Percentiles rank a stretch among this genome's conserved stretches.
Conservation (phyloP, 2,113 vertebrate genomes). For the Syrrhaptes paradoxus region DNA sequence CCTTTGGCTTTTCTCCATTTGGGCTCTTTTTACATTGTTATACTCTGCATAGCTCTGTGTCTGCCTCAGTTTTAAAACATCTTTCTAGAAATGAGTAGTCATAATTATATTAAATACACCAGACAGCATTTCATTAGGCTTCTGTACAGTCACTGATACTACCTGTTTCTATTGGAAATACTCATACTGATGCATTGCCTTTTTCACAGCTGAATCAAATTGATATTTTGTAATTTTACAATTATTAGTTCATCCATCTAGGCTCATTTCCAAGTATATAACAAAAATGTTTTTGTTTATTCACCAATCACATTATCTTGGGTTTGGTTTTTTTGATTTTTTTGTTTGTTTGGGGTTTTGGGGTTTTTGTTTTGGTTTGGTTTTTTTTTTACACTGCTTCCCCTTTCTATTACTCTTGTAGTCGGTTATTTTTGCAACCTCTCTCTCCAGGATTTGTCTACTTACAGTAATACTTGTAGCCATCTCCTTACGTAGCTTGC, state of each 20-base stretch:
- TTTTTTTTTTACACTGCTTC: background rate
- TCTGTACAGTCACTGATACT: background rate
- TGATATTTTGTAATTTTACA: background rate
- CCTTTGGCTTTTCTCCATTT: background rate
- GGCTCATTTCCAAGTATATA: background rate
- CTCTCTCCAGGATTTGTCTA: background rate
- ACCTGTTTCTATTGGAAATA: background rate
- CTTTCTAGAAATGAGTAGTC: background rate
- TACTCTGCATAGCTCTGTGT: background rate
- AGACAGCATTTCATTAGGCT: background rate
- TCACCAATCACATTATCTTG: background rate
- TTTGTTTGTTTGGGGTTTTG: too few relatives aligned
- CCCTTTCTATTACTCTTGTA: background rate
- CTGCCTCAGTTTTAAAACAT: background rate
- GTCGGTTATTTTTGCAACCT: background rate
- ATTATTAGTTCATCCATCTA: background rate
- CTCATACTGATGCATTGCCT: background rate
- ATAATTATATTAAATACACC: background rate
- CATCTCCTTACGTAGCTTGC: background rate
- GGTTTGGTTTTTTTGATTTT: too few relatives aligned
- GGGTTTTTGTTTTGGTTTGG: too few relatives aligned
- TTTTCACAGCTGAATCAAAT: background rate
- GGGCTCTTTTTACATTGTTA: background rate
- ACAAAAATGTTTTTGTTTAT: background rate
- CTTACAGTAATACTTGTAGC: background rate